Base-by-base conservation (phyloP, 2,113 vertebrate species). In the Cairina moschata region DNA sequence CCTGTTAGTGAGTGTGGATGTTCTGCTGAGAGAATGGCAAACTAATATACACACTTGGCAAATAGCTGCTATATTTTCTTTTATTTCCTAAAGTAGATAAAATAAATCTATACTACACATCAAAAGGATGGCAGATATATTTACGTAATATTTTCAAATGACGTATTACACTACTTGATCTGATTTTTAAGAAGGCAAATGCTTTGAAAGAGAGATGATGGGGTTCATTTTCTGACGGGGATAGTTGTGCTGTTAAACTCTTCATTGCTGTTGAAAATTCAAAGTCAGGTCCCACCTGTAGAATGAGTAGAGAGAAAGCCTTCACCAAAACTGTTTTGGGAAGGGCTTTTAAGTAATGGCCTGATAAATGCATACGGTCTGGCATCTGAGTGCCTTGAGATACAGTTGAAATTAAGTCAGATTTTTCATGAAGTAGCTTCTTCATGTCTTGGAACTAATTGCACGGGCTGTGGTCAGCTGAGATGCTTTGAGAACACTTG, bases 351-450 rank as follows among this genome's bases (percentile, higher is more conserved):
- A 92, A 91, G 77, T 79, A 36, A 16, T 36, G 15, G 60, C 68
- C 56, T 76, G 77, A 86, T 91, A 73, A 95, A 92, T 36, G 15
- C 44, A 9, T 22, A 17, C 0, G 12, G 60, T 88, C 86, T 91
- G 92, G 74, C 74, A 79, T 85, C 86, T 93, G 83, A 40, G 4
- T 56, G 50, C 75, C 81, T 93, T 81, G 77, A 95, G 93, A 93
- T 79, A 67, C 67, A 8, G 2, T 44, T 84, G 88, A 89, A 88
- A 94, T 88, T 52, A 75, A 92, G 83, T 94, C 90, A 93, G 74
- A 66, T 66, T 94, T 95, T 85, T 86, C 91, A 94, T 75, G 71
- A 93, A 93, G 77, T 54, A 34, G 44, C 77, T 92, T 62, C 63
- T 82, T 72, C 54, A 62, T 28, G 58, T 48, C 86, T 92, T 82